Percentiles rank a stretch among this genome's conserved stretches.
Conservation (phyloP, 2,888 invertebrate genomes). For the Synergus umbraculus region DNA sequence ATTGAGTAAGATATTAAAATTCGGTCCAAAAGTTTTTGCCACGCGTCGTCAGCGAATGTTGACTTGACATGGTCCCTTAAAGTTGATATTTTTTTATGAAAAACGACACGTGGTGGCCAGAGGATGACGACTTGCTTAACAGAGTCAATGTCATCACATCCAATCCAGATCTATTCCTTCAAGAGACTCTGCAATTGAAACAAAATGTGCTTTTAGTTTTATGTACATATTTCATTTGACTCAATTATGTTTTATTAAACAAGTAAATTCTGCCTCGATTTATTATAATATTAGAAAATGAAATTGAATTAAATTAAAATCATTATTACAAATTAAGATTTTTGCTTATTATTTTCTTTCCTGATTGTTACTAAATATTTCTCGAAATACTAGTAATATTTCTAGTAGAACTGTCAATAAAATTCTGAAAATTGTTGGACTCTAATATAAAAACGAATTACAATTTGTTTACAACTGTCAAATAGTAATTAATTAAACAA, state of each 20-base stretch:
- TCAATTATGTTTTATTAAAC: neutral
- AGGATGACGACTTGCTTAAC: conserved; percentile 45
- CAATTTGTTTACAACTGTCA: neutral
- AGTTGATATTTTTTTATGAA: conserved; percentile 2
- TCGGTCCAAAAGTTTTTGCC: neutral
- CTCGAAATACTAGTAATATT: neutral
- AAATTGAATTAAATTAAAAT: too few relatives aligned
- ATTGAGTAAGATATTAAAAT: neutral
- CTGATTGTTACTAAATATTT: too few relatives aligned
- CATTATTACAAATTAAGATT: too few relatives aligned
- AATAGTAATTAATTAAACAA: neutral
- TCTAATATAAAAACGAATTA: neutral
- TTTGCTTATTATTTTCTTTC: too few relatives aligned
- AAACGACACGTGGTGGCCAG: conserved; percentile 17
- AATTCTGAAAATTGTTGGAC: too few relatives aligned
- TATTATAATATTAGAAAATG: neutral
- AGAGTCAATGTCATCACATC: conserved; percentile 48
- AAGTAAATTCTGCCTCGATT: neutral
- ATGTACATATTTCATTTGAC: neutral
- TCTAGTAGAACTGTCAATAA: too few relatives aligned
- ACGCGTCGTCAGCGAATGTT: neutral
- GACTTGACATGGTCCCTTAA: conserved; percentile 15
- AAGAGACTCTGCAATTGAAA: conserved; percentile 39
- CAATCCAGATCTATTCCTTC: conserved; percentile 34
- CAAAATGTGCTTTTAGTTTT: neutral